These are phyloP conservation scores for Gnatocerus cornutus DNA, from an alignment of 2,888 invertebrate genomes.

Conservation along the genomic window DNA sequence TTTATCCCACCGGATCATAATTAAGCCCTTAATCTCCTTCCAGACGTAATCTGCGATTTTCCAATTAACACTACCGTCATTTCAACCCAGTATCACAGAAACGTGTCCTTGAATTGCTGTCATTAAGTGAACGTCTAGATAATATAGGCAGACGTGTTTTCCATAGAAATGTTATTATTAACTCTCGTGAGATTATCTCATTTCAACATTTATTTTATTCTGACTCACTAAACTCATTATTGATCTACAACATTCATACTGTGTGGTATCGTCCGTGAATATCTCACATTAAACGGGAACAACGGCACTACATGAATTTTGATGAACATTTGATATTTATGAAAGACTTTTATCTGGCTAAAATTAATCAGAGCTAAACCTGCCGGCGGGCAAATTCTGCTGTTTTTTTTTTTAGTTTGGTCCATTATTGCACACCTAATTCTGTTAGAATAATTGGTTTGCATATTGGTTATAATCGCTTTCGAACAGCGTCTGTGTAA, in stretches of 20 bases:
- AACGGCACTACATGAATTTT: slow-evolving; percentile 25
- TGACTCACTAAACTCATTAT: slow-evolving; percentile 1
- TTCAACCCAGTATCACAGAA: slow-evolving; percentile 3
- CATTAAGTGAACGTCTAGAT: slow-evolving; percentile 8
- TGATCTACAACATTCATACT: background rate
- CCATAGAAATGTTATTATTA: slow-evolving; percentile 4
- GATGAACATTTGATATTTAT: slow-evolving; percentile 31
- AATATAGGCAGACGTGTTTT: slow-evolving; percentile 1
- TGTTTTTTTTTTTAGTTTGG: too few species aligned
- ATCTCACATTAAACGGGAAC: slow-evolving; percentile 15
- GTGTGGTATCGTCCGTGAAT: slow-evolving; percentile 15
- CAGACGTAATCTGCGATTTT: slow-evolving; percentile 22
- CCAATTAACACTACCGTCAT: slow-evolving; percentile 20
- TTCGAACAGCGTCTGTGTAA: too few species aligned
- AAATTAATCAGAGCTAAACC: slow-evolving; percentile 12
- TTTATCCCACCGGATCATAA: slow-evolving; percentile 7
- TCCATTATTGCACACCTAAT: too few species aligned
- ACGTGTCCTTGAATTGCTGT: slow-evolving; percentile 17
- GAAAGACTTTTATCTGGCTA: slow-evolving; percentile 30
- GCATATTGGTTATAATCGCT: too few species aligned
- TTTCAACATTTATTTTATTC: background rate
- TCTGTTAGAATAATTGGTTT: too few species aligned
- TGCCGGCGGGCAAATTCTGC: too few species aligned
- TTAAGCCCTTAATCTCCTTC: slow-evolving; percentile 14
- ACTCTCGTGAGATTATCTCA: background rate